Base-by-base conservation (phyloP, 2,888 invertebrate genomes). In the Euzetes globulus region DNA sequence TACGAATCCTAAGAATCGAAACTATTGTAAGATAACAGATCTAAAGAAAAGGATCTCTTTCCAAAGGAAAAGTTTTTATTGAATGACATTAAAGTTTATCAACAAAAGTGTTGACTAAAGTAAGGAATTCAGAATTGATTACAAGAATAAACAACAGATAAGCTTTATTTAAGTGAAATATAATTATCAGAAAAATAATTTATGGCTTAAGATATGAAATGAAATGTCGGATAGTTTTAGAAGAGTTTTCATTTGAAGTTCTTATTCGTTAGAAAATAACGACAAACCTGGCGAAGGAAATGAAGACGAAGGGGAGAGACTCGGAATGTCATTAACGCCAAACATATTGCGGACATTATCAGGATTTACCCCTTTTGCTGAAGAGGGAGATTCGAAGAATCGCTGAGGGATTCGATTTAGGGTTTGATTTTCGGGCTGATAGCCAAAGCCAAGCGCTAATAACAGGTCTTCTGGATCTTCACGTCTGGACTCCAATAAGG, bases 391-490 rank as follows among this genome's bases (percentile, higher is more conserved):
- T 17, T 75, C 75, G 75, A 94, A 85, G 82, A 94, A 94, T 75
- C 89, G 83, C 78, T 87, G 88, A 3, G 94, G 94, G 83, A 95
- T 92, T 79, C 92, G 77, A 63, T 79, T 81, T 74, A 79, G 79
- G 7, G 79, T 75, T 41, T 71, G 71, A 9, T 70, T 55, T 41
- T 50, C 29, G 25, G 75, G 71, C 5, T 77, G 73, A 22, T 81
- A 83, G 17, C 83, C 84, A 78, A 84, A 84, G 1, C 84, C 84
- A 9, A 84, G 81, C 78, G 89, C 91, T 72, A 91, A 84, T 37
- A 95, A 85, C 74, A 95, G 89, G 73, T 91, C 91, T 82, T 94
- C 94, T 0, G 94, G 94, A 84, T 95, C 93, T 27, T 91, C 90
- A 80, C 88, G 89, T 52, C 94, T 86, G 22, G 91, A 87, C 79